Conservation (phyloP, 2,113 vertebrate species). For the Gymnarchus niloticus region DNA sequence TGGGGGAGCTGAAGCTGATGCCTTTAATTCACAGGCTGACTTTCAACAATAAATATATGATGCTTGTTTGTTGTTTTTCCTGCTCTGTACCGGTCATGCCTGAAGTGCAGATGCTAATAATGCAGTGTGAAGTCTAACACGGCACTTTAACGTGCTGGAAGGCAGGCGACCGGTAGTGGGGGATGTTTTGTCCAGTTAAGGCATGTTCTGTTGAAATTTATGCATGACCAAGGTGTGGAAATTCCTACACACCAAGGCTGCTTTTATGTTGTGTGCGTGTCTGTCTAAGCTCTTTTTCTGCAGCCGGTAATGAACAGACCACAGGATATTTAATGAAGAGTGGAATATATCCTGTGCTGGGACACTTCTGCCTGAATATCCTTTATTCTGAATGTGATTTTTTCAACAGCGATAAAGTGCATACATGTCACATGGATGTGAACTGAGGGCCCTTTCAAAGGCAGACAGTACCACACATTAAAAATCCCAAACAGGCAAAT, state of each 20-base stretch:
- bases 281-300: neutral
- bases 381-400: slow-evolving; percentile 51
- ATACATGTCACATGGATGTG: slow-evolving; percentile 29
- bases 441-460: neutral
- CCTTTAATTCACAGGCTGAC: slow-evolving; percentile 15
- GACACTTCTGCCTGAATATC: slow-evolving; percentile 33
- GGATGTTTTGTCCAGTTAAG: neutral
- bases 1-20: neutral
- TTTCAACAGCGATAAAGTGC: neutral
- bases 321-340: neutral
- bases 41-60: neutral
- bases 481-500: neutral
- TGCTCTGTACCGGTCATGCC: neutral
- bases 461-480: neutral
- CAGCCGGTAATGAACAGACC: neutral
- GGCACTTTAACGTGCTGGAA: neutral
- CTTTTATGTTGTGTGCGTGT: neutral
- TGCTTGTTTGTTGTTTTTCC: neutral
- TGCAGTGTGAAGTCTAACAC: neutral
- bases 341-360: slow-evolving; percentile 31
- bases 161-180: neutral
- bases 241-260: neutral
- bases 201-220: neutral
- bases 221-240: neutral
- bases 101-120: neutral